Evolutionary conservation across 2,797 vertebrate species (phyloP).

Genomic region (Rhabdophis nuchalis): DNA sequence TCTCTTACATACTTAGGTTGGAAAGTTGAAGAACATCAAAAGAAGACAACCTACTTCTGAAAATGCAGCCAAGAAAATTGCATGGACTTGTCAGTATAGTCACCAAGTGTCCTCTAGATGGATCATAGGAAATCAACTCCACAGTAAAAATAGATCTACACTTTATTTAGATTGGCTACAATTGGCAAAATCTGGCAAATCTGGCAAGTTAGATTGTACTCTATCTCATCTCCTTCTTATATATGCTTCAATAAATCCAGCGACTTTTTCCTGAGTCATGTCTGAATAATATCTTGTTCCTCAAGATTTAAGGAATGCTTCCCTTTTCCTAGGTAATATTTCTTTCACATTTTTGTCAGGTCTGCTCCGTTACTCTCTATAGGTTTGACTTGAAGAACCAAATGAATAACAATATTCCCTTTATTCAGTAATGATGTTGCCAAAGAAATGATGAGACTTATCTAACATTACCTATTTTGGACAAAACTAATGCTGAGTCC

Average conservation of each 20-base stretch:
- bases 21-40: neutral
- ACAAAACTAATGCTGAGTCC: neutral
- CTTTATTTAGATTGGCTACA: neutral
- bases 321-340: neutral
- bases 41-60: neutral
- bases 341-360: neutral
- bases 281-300: neutral
- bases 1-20: neutral
- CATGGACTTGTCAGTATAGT: neutral
- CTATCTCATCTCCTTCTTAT: neutral
- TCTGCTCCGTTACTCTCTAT: neutral
- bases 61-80: neutral
- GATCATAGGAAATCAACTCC: neutral
- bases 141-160: neutral
- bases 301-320: neutral
- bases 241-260: neutral
- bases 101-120: neutral
- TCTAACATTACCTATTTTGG: neutral
- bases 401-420: neutral
- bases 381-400: neutral
- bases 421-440: neutral
- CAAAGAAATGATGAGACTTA: neutral
- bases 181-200: neutral
- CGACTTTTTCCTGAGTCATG: neutral
- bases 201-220: neutral